These are phyloP conservation scores for Elegia similella DNA, from an alignment of 2,888 invertebrate species.

Conservation along the genomic window DNA sequence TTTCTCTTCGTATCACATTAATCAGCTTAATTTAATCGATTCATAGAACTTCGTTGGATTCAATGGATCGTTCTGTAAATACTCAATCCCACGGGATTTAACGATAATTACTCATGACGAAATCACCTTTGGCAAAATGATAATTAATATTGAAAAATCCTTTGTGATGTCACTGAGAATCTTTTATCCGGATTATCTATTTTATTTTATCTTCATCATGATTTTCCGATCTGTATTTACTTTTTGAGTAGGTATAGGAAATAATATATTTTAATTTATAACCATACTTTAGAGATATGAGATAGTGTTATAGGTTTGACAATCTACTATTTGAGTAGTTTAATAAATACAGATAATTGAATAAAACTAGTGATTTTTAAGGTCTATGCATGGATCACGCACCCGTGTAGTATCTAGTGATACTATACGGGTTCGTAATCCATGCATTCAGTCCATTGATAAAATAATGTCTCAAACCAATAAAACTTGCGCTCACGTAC, in stretches of 20 bases:
- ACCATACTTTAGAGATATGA: no score
- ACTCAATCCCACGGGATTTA: background rate
- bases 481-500: conserved; percentile 47
- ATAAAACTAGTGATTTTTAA: no score
- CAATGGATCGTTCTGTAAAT: background rate
- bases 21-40: background rate
- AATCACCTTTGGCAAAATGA: background rate
- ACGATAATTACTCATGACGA: background rate
- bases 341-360: no score
- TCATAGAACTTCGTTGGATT: background rate
- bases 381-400: no score
- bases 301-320: no score
- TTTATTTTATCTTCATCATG: no score
- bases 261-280: no score
- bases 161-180: background rate
- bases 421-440: background rate
- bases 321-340: no score
- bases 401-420: no score
- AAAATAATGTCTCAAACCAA: conserved; percentile 43
- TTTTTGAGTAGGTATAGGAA: no score
- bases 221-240: no score
- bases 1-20: no score
- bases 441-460: background rate
- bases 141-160: background rate
- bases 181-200: background rate